Percentiles rank a stretch among this genome's conserved stretches.
These are phyloP conservation scores for Scaeva pyrastri DNA, from an alignment of 2,888 invertebrate genomes.

Conservation along the genomic window DNA sequence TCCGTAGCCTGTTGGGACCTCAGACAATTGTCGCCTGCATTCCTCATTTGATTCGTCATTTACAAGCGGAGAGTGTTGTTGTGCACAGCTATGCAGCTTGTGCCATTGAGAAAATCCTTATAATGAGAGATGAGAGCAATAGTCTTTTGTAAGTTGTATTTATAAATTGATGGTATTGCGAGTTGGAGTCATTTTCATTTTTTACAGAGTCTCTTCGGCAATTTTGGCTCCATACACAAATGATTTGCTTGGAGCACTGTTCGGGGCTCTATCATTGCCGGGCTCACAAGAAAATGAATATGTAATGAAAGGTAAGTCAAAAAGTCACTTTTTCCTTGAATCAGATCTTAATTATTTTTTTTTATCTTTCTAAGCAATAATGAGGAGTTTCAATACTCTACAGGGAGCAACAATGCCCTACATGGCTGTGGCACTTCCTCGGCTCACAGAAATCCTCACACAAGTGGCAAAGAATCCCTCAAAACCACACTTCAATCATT, in stretches of 20 bases:
- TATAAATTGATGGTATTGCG: neutral
- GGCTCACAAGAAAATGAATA: conserved; percentile 97
- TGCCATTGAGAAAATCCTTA: conserved; percentile 93
- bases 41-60: conserved; percentile 91
- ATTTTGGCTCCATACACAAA: conserved; percentile 88
- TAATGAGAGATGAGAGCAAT: conserved; percentile 88
- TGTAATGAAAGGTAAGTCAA: conserved; percentile 91
- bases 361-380: conserved; percentile 87
- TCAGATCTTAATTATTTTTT: too few species aligned
- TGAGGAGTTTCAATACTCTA: conserved; percentile 92
- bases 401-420: conserved; percentile 92
- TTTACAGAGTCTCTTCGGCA: conserved; percentile 85
- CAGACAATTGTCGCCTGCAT: conserved; percentile 90
- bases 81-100: conserved; percentile 98
- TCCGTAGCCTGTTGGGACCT: conserved; percentile 94
- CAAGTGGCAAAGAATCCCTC: conserved; percentile 96
- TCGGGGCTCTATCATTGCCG: conserved; percentile 89
- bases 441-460: conserved; percentile 92
- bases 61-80: conserved; percentile 91
- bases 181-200: neutral
- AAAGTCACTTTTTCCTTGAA: too few species aligned
- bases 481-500: conserved; percentile 99
- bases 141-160: conserved; percentile 84
- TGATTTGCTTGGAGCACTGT: conserved; percentile 90
- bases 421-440: conserved; percentile 91